Conservation (phyloP, 1,140 invertebrate genomes). For the Hylyphantes graminicola region DNA sequence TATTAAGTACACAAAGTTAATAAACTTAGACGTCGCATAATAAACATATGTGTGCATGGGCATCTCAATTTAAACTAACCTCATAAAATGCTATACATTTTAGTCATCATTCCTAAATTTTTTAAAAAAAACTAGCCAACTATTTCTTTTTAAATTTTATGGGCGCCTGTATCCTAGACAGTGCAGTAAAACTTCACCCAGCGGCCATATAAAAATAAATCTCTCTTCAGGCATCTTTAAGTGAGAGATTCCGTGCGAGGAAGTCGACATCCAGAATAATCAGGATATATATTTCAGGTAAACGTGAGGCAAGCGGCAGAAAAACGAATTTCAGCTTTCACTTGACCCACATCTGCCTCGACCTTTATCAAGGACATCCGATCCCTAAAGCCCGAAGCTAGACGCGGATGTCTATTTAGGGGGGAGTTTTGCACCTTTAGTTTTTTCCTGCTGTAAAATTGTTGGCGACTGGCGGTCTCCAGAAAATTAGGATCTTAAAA, state of each 20-base stretch:
- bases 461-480: background rate
- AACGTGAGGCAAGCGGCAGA: background rate
- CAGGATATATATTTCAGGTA: background rate
- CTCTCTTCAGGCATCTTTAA: background rate
- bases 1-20: no score
- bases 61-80: no score
- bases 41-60: no score
- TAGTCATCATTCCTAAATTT: no score
- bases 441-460: conserved; percentile 1
- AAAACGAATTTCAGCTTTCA: conserved; percentile 11
- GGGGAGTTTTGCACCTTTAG: conserved; percentile 5
- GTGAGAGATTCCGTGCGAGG: background rate
- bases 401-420: background rate
- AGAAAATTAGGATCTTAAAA: background rate
- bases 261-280: background rate
- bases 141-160: background rate
- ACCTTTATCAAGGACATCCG: conserved; percentile 39
- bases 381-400: background rate
- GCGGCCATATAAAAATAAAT: background rate
- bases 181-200: background rate
- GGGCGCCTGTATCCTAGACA: background rate
- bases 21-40: no score
- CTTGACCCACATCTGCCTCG: conserved; percentile 11
- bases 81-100: no score
- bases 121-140: no score